Percentiles rank a stretch among this genome's conserved stretches.
These are phyloP conservation scores for Lottia gigantea DNA, from an alignment of 2,888 invertebrate species.

Conservation along the genomic window DNA sequence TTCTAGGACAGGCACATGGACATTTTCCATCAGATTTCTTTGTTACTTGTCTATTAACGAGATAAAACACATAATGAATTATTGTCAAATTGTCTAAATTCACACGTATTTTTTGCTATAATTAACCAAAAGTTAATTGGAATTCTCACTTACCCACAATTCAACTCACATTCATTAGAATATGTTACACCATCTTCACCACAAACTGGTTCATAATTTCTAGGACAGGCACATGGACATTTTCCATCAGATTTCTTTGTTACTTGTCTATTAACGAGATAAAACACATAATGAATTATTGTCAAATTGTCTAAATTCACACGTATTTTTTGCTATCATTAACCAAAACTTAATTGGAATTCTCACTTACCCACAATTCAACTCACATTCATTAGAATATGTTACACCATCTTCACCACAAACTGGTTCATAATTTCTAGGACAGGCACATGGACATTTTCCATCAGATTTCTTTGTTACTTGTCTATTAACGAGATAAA, in stretches of 20 bases:
- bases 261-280: background rate
- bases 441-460: constrained; percentile 17
- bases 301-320: no score
- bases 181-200: constrained; percentile 21
- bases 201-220: constrained; percentile 20
- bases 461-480: constrained; percentile 17
- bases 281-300: background rate
- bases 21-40: constrained; percentile 17
- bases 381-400: constrained; percentile 16
- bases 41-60: background rate
- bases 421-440: constrained; percentile 16
- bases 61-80: no score
- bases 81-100: no score
- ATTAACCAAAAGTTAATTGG: background rate
- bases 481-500: background rate
- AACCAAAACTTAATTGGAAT: no score
- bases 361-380: constrained; percentile 21
- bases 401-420: constrained; percentile 19
- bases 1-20: constrained; percentile 16
- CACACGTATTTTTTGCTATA: no score
- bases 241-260: constrained; percentile 19
- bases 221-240: constrained; percentile 20
- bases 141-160: constrained; percentile 19
- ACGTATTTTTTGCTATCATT: no score
- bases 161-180: constrained; percentile 13